A percentile compares a stretch with the other conserved stretches of the same genome.
Evolutionary conservation across 1,140 invertebrate genomes (phyloP).

Genomic region (Meteorus sp.): DNA sequence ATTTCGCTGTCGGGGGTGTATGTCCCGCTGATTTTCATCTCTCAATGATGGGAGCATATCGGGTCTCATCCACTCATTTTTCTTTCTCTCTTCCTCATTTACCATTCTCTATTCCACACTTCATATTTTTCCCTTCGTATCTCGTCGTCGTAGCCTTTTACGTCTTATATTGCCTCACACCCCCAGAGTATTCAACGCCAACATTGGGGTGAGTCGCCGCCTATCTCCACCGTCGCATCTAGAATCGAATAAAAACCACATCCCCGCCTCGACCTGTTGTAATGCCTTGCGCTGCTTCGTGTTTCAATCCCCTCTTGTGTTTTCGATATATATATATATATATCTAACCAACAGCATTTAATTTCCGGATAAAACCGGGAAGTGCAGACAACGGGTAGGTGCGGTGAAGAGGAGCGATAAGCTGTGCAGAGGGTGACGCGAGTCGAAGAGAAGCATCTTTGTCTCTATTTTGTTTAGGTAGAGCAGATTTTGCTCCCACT

Average conservation of each 20-base stretch:
- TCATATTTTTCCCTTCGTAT: constrained; percentile 9
- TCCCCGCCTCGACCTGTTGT: too few species aligned
- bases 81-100: constrained; percentile 13
- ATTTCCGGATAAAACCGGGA: constrained; percentile 45
- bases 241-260: constrained; percentile 45
- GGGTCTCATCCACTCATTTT: constrained; percentile 24
- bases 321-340: too few species aligned
- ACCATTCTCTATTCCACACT: constrained; percentile 16
- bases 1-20: constrained; percentile 31
- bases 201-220: not conserved
- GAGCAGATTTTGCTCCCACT: too few species aligned
- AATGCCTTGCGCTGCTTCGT: constrained; percentile 1
- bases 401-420: constrained; percentile 12
- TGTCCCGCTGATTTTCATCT: constrained; percentile 44
- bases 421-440: constrained; percentile 9
- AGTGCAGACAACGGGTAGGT: too few species aligned
- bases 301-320: not conserved
- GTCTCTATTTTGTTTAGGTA: constrained; percentile 23
- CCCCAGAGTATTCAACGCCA: constrained; percentile 9
- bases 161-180: constrained; percentile 25
- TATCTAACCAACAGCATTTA: constrained; percentile 48
- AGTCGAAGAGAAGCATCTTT: constrained; percentile 18
- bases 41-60: constrained; percentile 39
- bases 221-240: constrained; percentile 40
- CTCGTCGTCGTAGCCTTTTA: constrained; percentile 1